Evolutionary conservation across 2,797 vertebrate species (phyloP).

Genomic region (Halcyon chelicuti): DNA sequence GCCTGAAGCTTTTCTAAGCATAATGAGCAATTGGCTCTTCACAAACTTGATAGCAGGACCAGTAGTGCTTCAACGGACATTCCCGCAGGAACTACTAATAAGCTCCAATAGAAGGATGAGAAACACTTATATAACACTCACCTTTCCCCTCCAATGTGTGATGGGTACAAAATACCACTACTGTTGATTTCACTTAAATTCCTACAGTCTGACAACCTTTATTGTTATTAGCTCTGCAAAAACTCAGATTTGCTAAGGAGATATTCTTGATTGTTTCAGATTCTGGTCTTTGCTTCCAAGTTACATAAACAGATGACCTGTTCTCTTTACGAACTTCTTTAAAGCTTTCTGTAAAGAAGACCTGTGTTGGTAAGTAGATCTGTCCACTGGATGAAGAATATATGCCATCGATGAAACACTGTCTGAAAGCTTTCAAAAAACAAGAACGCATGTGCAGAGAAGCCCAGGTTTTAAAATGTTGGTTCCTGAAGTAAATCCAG

Average conservation of each 20-base stretch:
- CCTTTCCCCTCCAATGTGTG: background rate
- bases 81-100: background rate
- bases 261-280: background rate
- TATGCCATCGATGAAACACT: background rate
- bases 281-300: background rate
- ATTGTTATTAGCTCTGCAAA: background rate
- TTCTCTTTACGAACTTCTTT: background rate
- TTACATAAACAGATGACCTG: background rate
- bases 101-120: background rate
- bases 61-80: background rate
- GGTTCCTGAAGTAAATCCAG: background rate
- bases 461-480: background rate
- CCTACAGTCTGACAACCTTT: background rate
- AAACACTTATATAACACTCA: background rate
- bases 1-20: background rate
- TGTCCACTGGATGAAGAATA: background rate
- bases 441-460: fast-evolving
- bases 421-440: background rate
- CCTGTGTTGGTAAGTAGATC: background rate
- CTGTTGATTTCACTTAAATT: background rate
- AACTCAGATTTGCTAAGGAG: background rate
- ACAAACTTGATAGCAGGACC: background rate
- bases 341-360: background rate
- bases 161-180: background rate
- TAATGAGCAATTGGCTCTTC: background rate